Conservation (phyloP, 2,113 vertebrate species). For the Anoplopoma fimbria region DNA sequence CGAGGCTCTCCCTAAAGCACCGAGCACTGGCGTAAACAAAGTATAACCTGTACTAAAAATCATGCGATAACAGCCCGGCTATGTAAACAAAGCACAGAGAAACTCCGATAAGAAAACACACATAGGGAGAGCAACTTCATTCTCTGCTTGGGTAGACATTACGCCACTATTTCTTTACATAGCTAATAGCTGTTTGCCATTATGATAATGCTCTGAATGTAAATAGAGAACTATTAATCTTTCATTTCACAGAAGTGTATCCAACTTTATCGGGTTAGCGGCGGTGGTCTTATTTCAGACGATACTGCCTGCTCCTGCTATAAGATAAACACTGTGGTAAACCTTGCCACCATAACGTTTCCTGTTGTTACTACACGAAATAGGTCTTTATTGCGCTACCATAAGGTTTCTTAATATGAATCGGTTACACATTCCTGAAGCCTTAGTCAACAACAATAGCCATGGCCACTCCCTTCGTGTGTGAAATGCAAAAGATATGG, state of each 20-base stretch:
- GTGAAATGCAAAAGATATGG: slow-evolving; percentile 2
- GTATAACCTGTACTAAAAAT: too few relatives aligned
- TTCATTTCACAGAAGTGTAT: not conserved
- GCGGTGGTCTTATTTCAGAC: not conserved
- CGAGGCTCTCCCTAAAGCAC: not conserved
- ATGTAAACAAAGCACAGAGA: slow-evolving; percentile 2
- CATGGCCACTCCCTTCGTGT: not conserved
- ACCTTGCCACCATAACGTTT: not conserved
- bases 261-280: not conserved
- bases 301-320: not conserved
- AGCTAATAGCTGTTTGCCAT: not conserved
- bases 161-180: not conserved
- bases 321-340: not conserved
- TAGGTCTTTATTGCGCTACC: not conserved
- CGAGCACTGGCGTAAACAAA: too few relatives aligned
- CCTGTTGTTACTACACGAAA: not conserved
- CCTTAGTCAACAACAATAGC: not conserved
- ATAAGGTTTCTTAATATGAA: slow-evolving; percentile 7
- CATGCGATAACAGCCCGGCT: not conserved
- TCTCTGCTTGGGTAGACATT: not conserved
- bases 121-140: not conserved
- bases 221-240: not conserved
- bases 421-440: not conserved
- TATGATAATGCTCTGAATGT: not conserved
- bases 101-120: not conserved